A percentile compares a stretch with the other conserved stretches of the same genome.
Conservation (phyloP, 2,797 vertebrate genomes). For the Pangasius djambal region DNA sequence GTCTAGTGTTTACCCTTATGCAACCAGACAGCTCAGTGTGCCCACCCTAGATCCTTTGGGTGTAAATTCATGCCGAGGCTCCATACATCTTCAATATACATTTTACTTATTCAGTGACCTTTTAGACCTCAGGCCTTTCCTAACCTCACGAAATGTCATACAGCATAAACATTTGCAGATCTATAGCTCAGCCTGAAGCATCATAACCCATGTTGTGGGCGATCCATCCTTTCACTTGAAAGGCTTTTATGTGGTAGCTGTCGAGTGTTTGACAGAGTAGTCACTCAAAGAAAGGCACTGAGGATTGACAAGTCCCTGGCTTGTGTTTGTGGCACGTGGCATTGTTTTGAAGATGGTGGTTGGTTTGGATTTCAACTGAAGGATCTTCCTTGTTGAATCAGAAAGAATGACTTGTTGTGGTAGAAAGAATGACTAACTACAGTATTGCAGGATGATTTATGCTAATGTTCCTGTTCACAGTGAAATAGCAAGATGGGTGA, state of each 20-base stretch:
- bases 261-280: slow-evolving; percentile 55
- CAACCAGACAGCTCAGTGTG: slow-evolving; percentile 1
- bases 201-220: slow-evolving; percentile 44
- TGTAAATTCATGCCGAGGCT: not conserved
- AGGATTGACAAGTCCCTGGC: slow-evolving; percentile 67
- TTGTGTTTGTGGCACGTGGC: slow-evolving; percentile 62
- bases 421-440: not conserved
- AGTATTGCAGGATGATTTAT: not conserved
- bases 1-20: slow-evolving; percentile 6
- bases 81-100: slow-evolving; percentile 23
- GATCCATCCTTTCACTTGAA: slow-evolving; percentile 57
- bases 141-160: slow-evolving; percentile 36
- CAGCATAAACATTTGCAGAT: slow-evolving; percentile 60
- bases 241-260: slow-evolving; percentile 55
- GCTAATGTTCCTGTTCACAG: not conserved
- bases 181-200: slow-evolving; percentile 57
- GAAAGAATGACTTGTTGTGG: not conserved
- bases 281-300: slow-evolving; percentile 58
- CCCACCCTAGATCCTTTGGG: not conserved
- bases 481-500: not conserved
- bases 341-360: slow-evolving; percentile 59
- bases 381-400: slow-evolving; percentile 52
- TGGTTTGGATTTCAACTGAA: not conserved
- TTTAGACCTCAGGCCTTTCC: slow-evolving; percentile 35
- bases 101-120: slow-evolving; percentile 38